Conservation (phyloP, 2,113 vertebrate genomes). For the Seriola rivoliana region DNA sequence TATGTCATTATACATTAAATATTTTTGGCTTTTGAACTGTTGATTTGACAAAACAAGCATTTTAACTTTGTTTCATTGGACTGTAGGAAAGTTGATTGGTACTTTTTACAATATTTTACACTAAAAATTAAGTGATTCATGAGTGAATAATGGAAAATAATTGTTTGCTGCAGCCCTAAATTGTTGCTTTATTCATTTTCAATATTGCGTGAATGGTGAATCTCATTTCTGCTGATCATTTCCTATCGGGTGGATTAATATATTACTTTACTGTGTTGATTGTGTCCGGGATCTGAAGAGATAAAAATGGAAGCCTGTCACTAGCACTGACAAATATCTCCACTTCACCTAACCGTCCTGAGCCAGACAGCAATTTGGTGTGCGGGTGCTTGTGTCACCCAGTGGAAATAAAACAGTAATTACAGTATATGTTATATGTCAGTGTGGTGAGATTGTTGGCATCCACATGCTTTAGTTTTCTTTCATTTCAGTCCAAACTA, state of each 20-base stretch:
- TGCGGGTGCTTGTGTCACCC: slow-evolving; percentile 6
- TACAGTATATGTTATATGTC: slow-evolving; percentile 31
- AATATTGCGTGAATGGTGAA: neutral
- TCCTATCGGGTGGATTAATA: neutral
- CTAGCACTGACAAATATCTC: neutral
- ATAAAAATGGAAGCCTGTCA: neutral
- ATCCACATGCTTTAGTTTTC: slow-evolving; percentile 24
- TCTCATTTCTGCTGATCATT: neutral
- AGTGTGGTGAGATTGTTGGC: slow-evolving; percentile 22
- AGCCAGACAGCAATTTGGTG: slow-evolving; percentile 6
- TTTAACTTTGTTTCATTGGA: too few relatives aligned
- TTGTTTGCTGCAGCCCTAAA: neutral
- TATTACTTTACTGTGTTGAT: neutral
- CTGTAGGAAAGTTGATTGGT: too few relatives aligned
- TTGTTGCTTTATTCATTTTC: neutral
- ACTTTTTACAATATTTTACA: too few relatives aligned
- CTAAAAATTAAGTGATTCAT: too few relatives aligned
- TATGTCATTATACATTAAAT: neutral
- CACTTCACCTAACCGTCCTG: slow-evolving; percentile 10
- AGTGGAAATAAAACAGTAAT: slow-evolving; percentile 34
- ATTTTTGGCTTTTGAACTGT: neutral
- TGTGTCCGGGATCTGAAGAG: neutral
- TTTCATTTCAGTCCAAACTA: slow-evolving; percentile 19
- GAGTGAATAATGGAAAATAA: neutral
- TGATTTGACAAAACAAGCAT: neutral